phyloP scores from a whole-genome alignment of 1,140 invertebrate genomes.

The Lucilia sericata region DNA sequence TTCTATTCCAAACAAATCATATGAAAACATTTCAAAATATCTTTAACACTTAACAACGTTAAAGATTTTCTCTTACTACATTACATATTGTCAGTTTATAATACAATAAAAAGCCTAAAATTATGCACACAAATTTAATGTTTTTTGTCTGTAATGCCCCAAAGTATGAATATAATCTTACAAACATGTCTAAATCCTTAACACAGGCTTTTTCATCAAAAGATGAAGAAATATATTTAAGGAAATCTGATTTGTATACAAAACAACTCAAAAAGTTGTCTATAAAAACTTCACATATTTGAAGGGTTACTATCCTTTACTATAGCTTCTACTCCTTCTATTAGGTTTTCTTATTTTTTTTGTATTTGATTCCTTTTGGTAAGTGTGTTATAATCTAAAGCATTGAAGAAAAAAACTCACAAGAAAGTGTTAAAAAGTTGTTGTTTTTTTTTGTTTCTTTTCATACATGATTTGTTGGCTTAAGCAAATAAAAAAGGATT shows the following conservation, averaged over 20 bases:
- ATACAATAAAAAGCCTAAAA: not conserved
- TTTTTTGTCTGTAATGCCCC: not conserved
- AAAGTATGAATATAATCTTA: not conserved
- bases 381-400: constrained; percentile 2
- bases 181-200: not conserved
- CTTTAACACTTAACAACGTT: not conserved
- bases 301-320: too few species aligned
- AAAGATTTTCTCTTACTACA: not conserved
- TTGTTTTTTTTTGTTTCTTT: not conserved
- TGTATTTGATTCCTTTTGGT: not conserved
- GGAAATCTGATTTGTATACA: constrained; percentile 4
- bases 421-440: constrained; percentile 24
- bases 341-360: not conserved
- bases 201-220: not conserved
- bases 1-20: too few species aligned
- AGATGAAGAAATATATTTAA: not conserved
- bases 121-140: not conserved
- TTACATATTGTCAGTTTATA: not conserved
- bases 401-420: not conserved
- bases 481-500: constrained; percentile 24
- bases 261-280: too few species aligned
- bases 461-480: not conserved
- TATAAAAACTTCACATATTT: too few species aligned
- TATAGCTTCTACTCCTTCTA: too few species aligned
- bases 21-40: too few species aligned